Evolutionary conservation across 2,888 invertebrate species (phyloP).

Genomic region (Trichopria drosophilae): DNA sequence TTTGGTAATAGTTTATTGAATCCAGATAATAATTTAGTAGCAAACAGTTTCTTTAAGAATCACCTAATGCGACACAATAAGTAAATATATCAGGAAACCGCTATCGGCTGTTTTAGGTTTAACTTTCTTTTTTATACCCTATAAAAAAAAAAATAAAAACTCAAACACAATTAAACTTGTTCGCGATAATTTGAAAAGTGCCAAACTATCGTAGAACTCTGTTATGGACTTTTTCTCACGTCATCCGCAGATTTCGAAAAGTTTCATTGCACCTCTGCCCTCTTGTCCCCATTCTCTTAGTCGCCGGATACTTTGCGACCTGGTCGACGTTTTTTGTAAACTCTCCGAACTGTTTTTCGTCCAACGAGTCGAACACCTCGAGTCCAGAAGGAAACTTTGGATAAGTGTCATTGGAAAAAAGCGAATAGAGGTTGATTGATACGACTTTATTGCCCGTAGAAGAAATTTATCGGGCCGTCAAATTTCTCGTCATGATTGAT

Average conservation of each 20-base stretch:
- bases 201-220: conserved; percentile 34
- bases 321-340: too few relatives aligned
- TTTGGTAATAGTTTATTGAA: too few relatives aligned
- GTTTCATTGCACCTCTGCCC: conserved; percentile 32
- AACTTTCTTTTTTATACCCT: too few relatives aligned
- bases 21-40: too few relatives aligned
- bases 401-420: conserved; percentile 37
- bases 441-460: conserved; percentile 46
- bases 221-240: conserved; percentile 24
- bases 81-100: conserved; percentile 15
- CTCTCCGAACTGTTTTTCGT: conserved; percentile 19
- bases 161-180: too few relatives aligned
- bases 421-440: conserved; percentile 46
- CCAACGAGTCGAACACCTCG: conserved; percentile 25
- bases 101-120: conserved; percentile 8
- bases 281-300: conserved; percentile 20
- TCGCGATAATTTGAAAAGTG: conserved; percentile 36
- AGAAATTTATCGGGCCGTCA: conserved; percentile 40
- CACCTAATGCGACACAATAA: too few relatives aligned
- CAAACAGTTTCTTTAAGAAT: too few relatives aligned
- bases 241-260: conserved; percentile 37
- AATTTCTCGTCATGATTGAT: conserved; percentile 44
- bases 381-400: conserved; percentile 32
- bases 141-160: too few relatives aligned
- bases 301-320: too few relatives aligned